Evolutionary conservation across 2,797 vertebrate genomes (phyloP), one percentile per base, ranked within the genome.

Genomic region (Menidia menidia): DNA sequence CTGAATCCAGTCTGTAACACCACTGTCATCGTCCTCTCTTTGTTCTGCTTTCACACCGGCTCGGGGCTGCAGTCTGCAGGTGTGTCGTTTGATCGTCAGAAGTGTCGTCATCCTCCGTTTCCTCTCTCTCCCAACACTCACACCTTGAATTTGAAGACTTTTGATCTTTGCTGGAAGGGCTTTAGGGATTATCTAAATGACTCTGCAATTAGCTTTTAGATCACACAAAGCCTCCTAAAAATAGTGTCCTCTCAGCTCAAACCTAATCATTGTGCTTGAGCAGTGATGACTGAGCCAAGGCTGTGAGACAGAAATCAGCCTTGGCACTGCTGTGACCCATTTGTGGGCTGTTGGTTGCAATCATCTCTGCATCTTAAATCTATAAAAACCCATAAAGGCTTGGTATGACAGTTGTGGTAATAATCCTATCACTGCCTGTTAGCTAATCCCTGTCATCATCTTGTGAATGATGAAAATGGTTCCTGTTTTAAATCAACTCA

Each of bases 131-230:
- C 39, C 72, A 39, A 59, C 47, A 59, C 63, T 65, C 75, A 69
- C 55, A 71, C 75, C 74, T 87, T 74, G 3, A 3, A 42, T 75
- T 57, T 61, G 25, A 83, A 72, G 53, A 63, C 14, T 13, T 84
- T 77, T 85, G 71, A 90, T 85, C 81, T 78, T 25, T 44, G 44
- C 75, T 31, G 1, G 39, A 57, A 64, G 56, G 54, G 71, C 75
- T 87, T 79, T 68, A 44, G 64, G 69, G 84, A 89, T 90, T 88
- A 89, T 47, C 50, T 77, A 78, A 86, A 84, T 82, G 53, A 87
- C 64, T 81, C 58, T 70, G 72, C 84, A 80, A 64, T 88, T 89
- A 68, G 71, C 73, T 78, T 88, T 81, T 75, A 88, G 87, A 81
- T 82, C 76, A 77, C 69, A 88, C 87, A 86, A 85, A 70, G 55